Evolutionary conservation across 2,797 vertebrate genomes (phyloP), one percentile per base, ranked within the genome.

Genomic region (Myotis myotis): DNA sequence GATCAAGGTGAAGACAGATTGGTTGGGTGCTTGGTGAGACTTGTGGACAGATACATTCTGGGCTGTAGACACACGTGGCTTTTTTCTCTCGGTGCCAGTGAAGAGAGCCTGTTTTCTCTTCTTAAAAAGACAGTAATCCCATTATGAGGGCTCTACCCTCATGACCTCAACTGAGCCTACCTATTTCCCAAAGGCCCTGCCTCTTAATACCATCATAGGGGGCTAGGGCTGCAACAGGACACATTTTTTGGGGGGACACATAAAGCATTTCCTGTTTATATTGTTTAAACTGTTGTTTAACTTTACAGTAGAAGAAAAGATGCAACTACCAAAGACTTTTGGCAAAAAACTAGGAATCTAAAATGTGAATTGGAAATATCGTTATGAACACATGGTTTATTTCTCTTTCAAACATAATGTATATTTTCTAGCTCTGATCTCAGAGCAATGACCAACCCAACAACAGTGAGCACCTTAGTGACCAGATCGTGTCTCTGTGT

Each of bases 351-450:
- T 47, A 81, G 38, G 68, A 80, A 62, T 51, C 41, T 78, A 66
- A 89, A 91, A 38, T 64, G 91, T 80, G 76, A 95, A 38, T 75
- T 4, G 12, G 51, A 93, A 93, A 71, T 91, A 89, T 78, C 22
- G 16, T 0, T 23, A 33, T 86, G 64, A 74, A 86, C 19, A 53
- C 15, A 12, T 30, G n/a, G 33, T 84, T 53, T 80, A 53, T 80
- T 94, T 96, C 60, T 74, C 30, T 84, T 86, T 38, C 9, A 30
- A 51, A 62, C 10, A 76, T 80, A 68, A 76, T 83, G 47, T 41
- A 1, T 41, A 25, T 88, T 83, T 95, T 93, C 33, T 81, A 66
- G 33, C 22, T 55, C 22, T 93, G 38, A 15, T 19, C 19, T 88
- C 62, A 28, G 36, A 89, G 8, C 23, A 66, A 2, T 80, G 72